phyloP scores from a whole-genome alignment of 2,797 vertebrate genomes.

The Halcyon badia region DNA sequence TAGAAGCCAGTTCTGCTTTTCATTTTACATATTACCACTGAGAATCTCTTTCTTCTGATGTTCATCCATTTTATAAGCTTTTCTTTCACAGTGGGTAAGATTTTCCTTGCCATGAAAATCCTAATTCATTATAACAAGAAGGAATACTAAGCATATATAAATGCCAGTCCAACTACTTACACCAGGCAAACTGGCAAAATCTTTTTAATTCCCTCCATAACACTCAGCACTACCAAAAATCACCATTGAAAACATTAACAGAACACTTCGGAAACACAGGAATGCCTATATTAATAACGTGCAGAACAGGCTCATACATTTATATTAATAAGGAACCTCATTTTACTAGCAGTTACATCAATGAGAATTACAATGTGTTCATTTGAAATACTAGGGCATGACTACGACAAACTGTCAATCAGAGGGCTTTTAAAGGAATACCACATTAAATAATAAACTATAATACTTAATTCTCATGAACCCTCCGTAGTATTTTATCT shows the following conservation, averaged over 20 bases:
- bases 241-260: slow-evolving; percentile 10
- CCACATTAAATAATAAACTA: background rate
- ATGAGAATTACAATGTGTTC: background rate
- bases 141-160: slow-evolving; percentile 4
- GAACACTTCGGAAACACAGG: background rate
- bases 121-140: slow-evolving; percentile 37
- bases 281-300: background rate
- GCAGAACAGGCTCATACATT: background rate
- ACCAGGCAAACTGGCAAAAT: background rate
- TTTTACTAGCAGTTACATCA: background rate
- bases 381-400: background rate
- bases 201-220: background rate
- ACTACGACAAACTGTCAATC: background rate
- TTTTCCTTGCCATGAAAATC: slow-evolving; percentile 62
- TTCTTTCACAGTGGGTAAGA: slow-evolving; percentile 53
- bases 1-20: slow-evolving; percentile 67
- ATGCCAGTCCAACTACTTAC: slow-evolving; percentile 19
- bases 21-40: slow-evolving; percentile 64
- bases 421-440: background rate
- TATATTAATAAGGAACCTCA: background rate
- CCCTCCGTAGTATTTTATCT: background rate
- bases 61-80: slow-evolving; percentile 63
- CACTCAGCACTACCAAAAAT: slow-evolving; percentile 13
- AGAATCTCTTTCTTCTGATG: slow-evolving; percentile 68
- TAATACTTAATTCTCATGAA: background rate